Conservation (phyloP, 2,888 invertebrate species). For the Hipparchia semele region DNA sequence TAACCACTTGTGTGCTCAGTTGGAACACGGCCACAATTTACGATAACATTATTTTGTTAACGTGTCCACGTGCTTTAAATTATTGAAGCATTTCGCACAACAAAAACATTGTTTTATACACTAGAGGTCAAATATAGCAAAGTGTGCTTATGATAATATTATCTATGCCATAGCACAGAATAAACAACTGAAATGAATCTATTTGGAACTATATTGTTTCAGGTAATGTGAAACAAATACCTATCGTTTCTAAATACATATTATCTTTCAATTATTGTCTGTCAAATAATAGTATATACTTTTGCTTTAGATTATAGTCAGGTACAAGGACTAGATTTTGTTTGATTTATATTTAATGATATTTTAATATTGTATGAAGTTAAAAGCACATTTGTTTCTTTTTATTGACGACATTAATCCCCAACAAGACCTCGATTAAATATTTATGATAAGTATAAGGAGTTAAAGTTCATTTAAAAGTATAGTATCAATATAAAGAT, state of each 20-base stretch:
- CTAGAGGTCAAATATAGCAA: neutral
- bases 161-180: neutral
- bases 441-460: neutral
- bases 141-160: neutral
- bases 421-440: neutral
- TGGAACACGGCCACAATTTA: constrained; percentile 28
- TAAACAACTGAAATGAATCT: neutral
- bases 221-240: neutral
- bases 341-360: neutral
- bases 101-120: constrained; percentile 5
- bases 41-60: constrained; percentile 33
- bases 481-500: neutral
- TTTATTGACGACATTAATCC: constrained; percentile 11
- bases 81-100: constrained; percentile 25
- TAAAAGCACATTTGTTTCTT: constrained; percentile 5
- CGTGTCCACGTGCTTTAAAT: constrained; percentile 33
- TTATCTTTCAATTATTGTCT: neutral
- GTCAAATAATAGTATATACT: no score
- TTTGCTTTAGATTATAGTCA: neutral
- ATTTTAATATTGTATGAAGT: constrained; percentile 7
- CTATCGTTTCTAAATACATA: neutral
- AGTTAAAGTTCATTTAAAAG: neutral
- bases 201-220: neutral
- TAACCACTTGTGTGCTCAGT: constrained; percentile 36
- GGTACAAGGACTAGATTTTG: neutral